Percentiles rank a stretch among this genome's conserved stretches.
Conservation (phyloP, 2,113 vertebrate species). For the Eclectus roratus region DNA sequence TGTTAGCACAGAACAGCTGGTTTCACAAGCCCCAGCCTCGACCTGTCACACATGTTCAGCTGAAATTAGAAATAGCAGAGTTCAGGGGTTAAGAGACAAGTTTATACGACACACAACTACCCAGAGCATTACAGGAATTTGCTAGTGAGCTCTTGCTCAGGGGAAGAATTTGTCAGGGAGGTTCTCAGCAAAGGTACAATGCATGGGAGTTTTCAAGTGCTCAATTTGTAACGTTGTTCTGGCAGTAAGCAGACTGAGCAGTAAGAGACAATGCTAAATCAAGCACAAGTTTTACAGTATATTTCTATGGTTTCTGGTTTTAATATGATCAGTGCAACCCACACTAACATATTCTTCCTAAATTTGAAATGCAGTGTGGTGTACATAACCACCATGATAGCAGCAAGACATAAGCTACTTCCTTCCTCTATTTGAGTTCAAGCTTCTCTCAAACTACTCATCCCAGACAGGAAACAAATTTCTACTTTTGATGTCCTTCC, state of each 20-base stretch:
- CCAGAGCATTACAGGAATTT: not conserved
- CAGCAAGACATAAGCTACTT: not conserved
- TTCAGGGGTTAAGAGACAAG: not conserved
- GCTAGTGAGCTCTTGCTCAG: not conserved
- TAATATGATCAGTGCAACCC: not conserved
- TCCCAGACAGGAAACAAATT: not conserved
- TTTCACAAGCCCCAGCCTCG: not conserved
- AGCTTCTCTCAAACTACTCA: not conserved
- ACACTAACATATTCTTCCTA: not conserved
- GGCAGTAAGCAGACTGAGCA: not conserved
- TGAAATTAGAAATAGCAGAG: slow-evolving; percentile 2
- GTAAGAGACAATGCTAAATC: not conserved
- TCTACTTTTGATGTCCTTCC: not conserved
- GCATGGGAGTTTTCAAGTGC: not conserved
- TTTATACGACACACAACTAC: not conserved
- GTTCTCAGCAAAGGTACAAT: not conserved
- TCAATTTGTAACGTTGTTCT: not conserved
- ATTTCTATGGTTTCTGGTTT: not conserved
- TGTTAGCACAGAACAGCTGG: not conserved
- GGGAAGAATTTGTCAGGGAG: not conserved
- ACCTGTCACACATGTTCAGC: not conserved
- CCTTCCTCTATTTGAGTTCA: not conserved
- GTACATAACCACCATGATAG: not conserved
- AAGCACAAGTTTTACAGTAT: not conserved
- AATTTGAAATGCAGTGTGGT: not conserved